Base-by-base conservation (phyloP, 2,888 invertebrate species). In the Euproctis similis region DNA sequence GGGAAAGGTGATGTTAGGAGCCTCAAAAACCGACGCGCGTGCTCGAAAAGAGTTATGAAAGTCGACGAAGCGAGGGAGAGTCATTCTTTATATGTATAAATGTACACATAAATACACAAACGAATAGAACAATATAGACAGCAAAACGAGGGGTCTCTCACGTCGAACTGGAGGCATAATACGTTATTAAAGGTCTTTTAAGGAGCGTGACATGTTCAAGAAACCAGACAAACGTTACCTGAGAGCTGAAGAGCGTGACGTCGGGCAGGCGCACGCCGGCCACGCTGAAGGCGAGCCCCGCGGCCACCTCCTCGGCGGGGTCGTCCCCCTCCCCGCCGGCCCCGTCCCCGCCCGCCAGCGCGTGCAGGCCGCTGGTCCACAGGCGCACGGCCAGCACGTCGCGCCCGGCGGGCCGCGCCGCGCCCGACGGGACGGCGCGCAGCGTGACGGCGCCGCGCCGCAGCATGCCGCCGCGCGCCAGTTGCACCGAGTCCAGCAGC, bases 401-500 rank as follows among this genome's bases (percentile, higher is more conserved):
- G 16, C 26, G 28, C 3, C 18, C 21, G 20, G 3, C 24, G 2
- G 12, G 27, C 33, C 36, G 37, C 0, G 4, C 19, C 24, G 52
- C 48, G 13, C 16, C 24, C 40, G 74, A 61, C 5, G 4, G 10
- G 5, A 8, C 12, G 2, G 23, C 49, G 13, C 17, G 23, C 42
- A 77, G 63, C 6, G 44, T 34, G 31, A 73, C 72, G 14, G 30
- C 25, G 9, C 67, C 75, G 45, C 62, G 64, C 41, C 57, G 22
- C 10, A 74, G 65, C 61, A 67, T 42, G 1, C 64, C 73, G 17
- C 35, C 58, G 24, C 46, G 42, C 42, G 72, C 70, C 51, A 74
- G 36, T 60, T 70, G 71, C 59, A 58, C 34, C 24, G 75, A 62
- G 44, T 58, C 53, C 36, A 76, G 67, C 42, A 6, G 23, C 18